A percentile compares a stretch with the other conserved stretches of the same genome.
Evolutionary conservation across 1,140 invertebrate genomes (phyloP).

Genomic region (Papilio helenus): DNA sequence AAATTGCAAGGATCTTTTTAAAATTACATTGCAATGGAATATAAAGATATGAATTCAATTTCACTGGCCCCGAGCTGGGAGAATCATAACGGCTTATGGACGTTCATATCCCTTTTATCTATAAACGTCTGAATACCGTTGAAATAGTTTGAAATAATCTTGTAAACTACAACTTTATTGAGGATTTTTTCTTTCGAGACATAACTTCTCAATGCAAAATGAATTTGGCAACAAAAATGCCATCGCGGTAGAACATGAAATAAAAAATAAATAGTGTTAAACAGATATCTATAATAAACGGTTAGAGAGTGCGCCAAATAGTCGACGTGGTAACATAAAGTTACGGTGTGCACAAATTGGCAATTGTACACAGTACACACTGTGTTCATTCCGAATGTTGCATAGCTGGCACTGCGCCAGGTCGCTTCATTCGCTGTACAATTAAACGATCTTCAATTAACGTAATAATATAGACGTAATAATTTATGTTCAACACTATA

Average conservation of each 20-base stretch:
- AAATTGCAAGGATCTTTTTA: conserved; percentile 3
- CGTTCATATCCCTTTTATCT: conserved; percentile 15
- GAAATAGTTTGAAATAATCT: background rate
- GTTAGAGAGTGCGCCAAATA: background rate
- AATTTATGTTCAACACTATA: background rate
- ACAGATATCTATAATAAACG: conserved; percentile 7
- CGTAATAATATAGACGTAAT: background rate
- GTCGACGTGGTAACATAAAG: conserved; percentile 1
- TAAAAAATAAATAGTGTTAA: background rate
- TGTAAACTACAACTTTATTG: background rate
- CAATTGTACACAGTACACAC: background rate
- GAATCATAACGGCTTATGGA: background rate
- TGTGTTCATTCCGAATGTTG: background rate
- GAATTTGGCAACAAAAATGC: conserved; percentile 4
- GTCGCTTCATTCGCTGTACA: background rate
- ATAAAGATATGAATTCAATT: conserved; percentile 21
- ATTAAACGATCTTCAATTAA: conserved; percentile 5
- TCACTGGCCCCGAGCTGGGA: background rate
- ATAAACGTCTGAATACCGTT: background rate
- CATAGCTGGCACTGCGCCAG: background rate
- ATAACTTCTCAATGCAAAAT: background rate
- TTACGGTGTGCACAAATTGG: conserved; percentile 5
- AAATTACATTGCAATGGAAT: conserved; percentile 23
- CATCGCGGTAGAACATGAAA: background rate
- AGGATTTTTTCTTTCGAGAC: background rate